Evolutionary conservation across 2,797 vertebrate species (phyloP).

Genomic region (Phataginus tricuspis): DNA sequence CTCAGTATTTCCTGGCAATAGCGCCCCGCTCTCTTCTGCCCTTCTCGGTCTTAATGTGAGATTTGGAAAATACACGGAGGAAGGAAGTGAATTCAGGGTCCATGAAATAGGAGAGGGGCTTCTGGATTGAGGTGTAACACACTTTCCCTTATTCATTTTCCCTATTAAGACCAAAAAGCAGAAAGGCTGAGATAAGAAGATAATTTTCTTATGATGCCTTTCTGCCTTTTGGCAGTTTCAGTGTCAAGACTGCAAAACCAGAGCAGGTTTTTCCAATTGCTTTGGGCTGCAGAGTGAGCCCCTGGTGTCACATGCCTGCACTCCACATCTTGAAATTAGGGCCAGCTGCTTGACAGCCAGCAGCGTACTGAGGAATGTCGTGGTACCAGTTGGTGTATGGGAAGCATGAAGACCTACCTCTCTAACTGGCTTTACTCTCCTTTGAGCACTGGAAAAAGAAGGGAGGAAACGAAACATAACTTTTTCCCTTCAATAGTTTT

Average conservation of each 20-base stretch:
- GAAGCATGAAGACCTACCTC: background rate
- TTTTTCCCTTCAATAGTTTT: background rate
- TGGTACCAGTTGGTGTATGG: background rate
- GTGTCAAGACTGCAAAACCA: background rate
- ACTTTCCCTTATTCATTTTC: background rate
- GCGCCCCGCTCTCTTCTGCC: background rate
- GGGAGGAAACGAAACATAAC: no score
- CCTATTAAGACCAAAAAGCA: background rate
- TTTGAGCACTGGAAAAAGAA: background rate
- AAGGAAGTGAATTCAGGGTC: background rate
- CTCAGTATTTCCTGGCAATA: constrained; percentile 29
- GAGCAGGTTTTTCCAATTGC: constrained; percentile 20
- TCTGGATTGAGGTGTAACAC: background rate
- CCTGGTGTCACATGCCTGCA: background rate
- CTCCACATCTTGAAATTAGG: background rate
- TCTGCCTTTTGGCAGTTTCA: background rate
- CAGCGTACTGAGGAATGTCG: background rate
- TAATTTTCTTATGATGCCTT: background rate
- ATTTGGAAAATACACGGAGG: background rate
- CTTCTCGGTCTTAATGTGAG: background rate
- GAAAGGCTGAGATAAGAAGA: background rate
- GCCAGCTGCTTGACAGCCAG: constrained; percentile 3
- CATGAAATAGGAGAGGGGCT: fast-evolving
- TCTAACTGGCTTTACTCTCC: background rate
- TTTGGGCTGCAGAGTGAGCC: constrained; percentile 11